Evolutionary conservation across 2,888 invertebrate genomes (phyloP).

Genomic region (Pristionchus fissidentatus): DNA sequence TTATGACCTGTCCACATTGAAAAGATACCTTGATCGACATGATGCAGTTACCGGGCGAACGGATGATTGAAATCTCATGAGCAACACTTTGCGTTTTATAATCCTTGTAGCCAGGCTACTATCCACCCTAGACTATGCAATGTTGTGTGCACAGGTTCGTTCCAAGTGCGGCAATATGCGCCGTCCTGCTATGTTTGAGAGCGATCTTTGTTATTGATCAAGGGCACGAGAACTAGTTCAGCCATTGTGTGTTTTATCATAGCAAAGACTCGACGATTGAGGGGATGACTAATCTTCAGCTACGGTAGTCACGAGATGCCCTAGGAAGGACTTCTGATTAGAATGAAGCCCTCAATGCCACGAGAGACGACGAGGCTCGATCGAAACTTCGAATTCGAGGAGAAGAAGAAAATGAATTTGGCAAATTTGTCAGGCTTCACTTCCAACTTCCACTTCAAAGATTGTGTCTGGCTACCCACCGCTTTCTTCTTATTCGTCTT

Average conservation of each 20-base stretch:
- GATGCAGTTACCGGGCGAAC: too few species aligned
- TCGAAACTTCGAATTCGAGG: slow-evolving; percentile 18
- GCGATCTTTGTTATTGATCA: not conserved
- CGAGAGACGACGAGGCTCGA: not conserved
- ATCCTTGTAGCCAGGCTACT: not conserved
- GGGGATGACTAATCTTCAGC: not conserved
- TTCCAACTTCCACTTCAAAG: not conserved
- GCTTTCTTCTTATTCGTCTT: not conserved
- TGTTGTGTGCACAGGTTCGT: not conserved
- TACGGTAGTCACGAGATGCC: not conserved
- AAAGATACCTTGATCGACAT: too few species aligned
- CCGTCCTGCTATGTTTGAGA: not conserved
- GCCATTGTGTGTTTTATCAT: not conserved
- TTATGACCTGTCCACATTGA: not conserved
- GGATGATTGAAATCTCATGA: too few species aligned
- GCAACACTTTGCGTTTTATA: not conserved
- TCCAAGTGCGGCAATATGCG: slow-evolving; percentile 3
- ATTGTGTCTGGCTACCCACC: too few species aligned
- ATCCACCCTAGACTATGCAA: not conserved
- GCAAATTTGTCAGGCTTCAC: slow-evolving; percentile 17
- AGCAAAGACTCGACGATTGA: not conserved
- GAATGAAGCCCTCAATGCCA: slow-evolving; percentile 18
- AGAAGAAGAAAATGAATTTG: not conserved
- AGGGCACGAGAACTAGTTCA: not conserved
- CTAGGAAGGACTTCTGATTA: slow-evolving; percentile 26